Percentiles rank a stretch among this genome's conserved stretches.
These are phyloP conservation scores for Archocentrus centrarchus DNA, from an alignment of 2,113 vertebrate species.

Conservation along the genomic window DNA sequence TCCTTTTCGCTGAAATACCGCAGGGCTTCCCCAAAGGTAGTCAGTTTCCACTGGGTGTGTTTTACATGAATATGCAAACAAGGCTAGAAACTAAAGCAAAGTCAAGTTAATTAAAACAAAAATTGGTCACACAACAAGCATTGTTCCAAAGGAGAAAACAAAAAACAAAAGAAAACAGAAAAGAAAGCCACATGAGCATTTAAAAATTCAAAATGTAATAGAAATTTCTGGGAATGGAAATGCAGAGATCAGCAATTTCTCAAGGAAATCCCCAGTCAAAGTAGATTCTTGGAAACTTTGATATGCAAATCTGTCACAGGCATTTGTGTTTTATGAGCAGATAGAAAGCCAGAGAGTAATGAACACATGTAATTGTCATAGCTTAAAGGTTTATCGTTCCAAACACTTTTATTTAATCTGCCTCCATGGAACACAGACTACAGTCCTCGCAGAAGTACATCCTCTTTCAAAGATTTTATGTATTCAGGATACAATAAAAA, in stretches of 20 bases:
- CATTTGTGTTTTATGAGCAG: neutral
- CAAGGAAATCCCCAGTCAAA: neutral
- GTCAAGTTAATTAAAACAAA: too few species aligned
- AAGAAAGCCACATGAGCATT: neutral
- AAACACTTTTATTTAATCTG: neutral
- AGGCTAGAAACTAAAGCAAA: neutral
- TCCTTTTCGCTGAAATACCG: conserved; percentile 33
- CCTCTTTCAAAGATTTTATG: neutral
- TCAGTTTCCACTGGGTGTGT: neutral
- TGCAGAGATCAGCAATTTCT: neutral
- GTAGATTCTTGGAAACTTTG: neutral
- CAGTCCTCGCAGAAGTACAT: neutral
- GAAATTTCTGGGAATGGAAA: neutral
- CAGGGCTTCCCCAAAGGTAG: neutral
- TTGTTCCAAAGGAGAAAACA: neutral
- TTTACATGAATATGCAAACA: neutral
- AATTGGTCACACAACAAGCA: neutral
- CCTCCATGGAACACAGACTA: neutral
- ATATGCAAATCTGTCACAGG: neutral
- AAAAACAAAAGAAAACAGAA: neutral
- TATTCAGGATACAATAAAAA: neutral
- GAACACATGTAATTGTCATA: neutral
- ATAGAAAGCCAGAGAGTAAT: neutral
- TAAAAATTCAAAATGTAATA: neutral
- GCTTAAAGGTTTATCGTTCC: too few species aligned